Base-by-base conservation (phyloP, 1,140 invertebrate genomes). In the Tenebrio molitor region DNA sequence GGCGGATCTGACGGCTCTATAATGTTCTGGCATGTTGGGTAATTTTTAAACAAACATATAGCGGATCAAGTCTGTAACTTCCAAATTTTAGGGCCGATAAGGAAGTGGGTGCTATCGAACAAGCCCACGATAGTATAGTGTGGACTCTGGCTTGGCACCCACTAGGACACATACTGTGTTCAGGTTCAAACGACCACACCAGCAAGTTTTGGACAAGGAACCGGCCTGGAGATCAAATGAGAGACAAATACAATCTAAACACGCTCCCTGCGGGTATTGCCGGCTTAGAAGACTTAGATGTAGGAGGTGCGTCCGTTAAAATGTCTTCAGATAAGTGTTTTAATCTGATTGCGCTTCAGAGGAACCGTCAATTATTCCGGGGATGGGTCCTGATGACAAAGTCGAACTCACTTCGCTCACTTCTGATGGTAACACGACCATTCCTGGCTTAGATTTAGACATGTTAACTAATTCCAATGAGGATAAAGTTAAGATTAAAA, bases 61-160 rank as follows among this genome's bases (percentile, higher is more conserved):
- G n/a, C n/a, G n/a, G n/a, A n/a, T n/a, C n/a, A n/a, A n/a, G n/a
- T n/a, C n/a, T n/a, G n/a, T n/a, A n/a, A n/a, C n/a, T n/a, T n/a
- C n/a, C 2, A 14, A 46, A 65, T 77, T 78, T 42, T 69, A 96
- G 96, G 1, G 95, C 95, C 74, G 97, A 99, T 79, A 98, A 99
- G 85, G 98, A 99, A 88, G 94, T 99, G 21, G 98, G 97, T 2
- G 92, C 93, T 17, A 98, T 99, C 80, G 97, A 99, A 85, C 93
- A 97, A 80, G 98, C 97, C 17, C 98, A 99, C 84, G 98, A 99
- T 83, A 98, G 96, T 78, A 99, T 99, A 81, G 96, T 99, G 0
- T 99, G 98, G 98, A 95, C 96, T 10, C 85, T 99, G 74, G 95
- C 96, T 15, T 99, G 98, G 98, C 98, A 99, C 89, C 98, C 98